Base-by-base conservation (phyloP, 2,888 invertebrate genomes). In the Melipona beecheii region DNA sequence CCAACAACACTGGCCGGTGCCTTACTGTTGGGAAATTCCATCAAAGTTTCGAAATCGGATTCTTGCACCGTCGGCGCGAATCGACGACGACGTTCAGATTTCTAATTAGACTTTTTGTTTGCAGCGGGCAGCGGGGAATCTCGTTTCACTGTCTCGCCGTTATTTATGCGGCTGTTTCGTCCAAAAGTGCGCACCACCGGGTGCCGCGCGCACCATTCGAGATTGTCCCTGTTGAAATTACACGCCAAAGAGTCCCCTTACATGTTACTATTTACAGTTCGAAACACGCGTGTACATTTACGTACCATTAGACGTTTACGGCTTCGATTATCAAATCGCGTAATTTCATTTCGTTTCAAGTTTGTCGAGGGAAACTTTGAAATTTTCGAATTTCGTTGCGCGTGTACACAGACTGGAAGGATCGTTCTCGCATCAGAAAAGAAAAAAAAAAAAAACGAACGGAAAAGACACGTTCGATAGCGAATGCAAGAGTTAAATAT, bases 61-160 rank as follows among this genome's bases (percentile, higher is more conserved):
- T 75, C 76, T 71, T 72, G 68, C 56, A 72, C 52, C 21, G 36
- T 56, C 21, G 36, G 54, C 68, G 71, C 56, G 73, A 71, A 80
- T 72, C 70, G 79, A 62, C 79, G 65, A 60, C 71, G 36, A 58
- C 71, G 58, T 69, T 56, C 73, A 73, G 74, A 84, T 85, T 85
- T 84, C 81, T 85, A 81, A 85, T 85, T 84, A 78, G 81, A 75
- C 78, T 78, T 69, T 31, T 54, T 73, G 78, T 77, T 77, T 71
- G 78, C 27, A 72, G 31, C 43, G 58, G 76, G 72, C 71, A 36
- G 43, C 76, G 71, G 43, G 43, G 43, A 77, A 83, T 77, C 56
- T 65, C 75, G 66, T 49, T 24, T 58, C 65, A n/a, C 75, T 60
- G 70, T 62, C 43, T 9, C 69, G 68, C 11, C 68, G 79, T 75